Conservation (phyloP, 2,113 vertebrate genomes). For the Lasiurus borealis region DNA sequence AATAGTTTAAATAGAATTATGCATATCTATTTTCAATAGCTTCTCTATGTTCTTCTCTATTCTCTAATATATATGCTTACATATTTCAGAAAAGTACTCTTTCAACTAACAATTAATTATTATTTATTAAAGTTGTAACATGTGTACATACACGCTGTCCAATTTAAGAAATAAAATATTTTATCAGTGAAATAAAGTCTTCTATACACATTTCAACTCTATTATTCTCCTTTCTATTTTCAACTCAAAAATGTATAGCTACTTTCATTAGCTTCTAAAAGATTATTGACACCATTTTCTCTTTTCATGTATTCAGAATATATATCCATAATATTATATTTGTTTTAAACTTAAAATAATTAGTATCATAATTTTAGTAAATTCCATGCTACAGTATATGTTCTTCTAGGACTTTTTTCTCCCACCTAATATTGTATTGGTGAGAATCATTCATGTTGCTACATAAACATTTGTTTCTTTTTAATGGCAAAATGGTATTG, state of each 20-base stretch:
- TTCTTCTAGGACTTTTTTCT: neutral
- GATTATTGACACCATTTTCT: neutral
- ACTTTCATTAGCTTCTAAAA: neutral
- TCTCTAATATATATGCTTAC: neutral
- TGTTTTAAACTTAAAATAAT: neutral
- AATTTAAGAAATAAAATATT: slow-evolving; percentile 2
- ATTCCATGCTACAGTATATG: neutral
- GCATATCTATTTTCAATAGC: neutral
- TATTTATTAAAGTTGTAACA: neutral
- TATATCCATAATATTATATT: neutral
- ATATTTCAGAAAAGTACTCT: slow-evolving; percentile 19
- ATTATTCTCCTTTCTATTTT: neutral
- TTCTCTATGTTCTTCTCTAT: neutral
- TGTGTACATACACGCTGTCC: neutral
- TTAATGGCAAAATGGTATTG: neutral
- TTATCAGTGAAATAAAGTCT: neutral
- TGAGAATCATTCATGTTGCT: neutral
- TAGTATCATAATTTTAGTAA: neutral
- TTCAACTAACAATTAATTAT: neutral
- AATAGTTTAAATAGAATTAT: neutral
- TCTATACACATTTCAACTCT: neutral
- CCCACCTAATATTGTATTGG: neutral
- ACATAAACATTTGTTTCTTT: neutral
- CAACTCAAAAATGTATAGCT: neutral
- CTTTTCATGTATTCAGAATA: neutral